phyloP scores from a whole-genome alignment of 2,113 vertebrate species.

The Ellobius talpinus region DNA sequence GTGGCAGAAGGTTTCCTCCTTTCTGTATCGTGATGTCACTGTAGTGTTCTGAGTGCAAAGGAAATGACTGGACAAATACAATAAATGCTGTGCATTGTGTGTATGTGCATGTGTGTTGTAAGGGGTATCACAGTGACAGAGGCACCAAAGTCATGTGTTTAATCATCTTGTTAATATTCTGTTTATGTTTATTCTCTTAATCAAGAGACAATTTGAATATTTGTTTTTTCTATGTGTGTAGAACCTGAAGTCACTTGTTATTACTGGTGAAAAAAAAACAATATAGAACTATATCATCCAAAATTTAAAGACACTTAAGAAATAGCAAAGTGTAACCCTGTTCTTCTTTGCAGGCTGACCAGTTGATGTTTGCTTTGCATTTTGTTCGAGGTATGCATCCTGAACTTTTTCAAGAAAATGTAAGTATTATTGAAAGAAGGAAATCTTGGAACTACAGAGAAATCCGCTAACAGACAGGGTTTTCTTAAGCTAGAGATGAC shows the following conservation, averaged over 20 bases:
- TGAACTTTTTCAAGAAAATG: constrained; percentile 95
- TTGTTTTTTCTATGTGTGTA: not conserved
- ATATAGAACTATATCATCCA: not conserved
- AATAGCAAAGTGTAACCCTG: not conserved
- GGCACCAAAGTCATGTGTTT: not conserved
- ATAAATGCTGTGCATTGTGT: not conserved
- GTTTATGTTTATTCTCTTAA: not conserved
- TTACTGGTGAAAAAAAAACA: not conserved
- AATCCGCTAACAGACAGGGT: not conserved
- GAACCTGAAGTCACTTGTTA: not conserved
- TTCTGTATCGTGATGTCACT: not conserved
- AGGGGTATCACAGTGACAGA: not conserved
- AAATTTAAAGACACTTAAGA: constrained; percentile 43
- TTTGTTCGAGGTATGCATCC: constrained; percentile 97
- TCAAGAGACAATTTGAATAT: not conserved
- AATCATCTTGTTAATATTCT: not conserved
- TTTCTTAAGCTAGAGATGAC: constrained; percentile 13
- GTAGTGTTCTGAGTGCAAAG: not conserved
- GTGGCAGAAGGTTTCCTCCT: not conserved
- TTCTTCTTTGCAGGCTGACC: constrained; percentile 91
- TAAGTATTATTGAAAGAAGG: constrained; percentile 85
- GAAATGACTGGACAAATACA: too few relatives aligned
- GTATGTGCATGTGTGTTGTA: too few relatives aligned
- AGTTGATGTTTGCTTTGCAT: constrained; percentile 97
- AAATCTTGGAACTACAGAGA: not conserved